Conservation (phyloP, 1,140 invertebrate species). For the Caenorhabditis inopinata region DNA sequence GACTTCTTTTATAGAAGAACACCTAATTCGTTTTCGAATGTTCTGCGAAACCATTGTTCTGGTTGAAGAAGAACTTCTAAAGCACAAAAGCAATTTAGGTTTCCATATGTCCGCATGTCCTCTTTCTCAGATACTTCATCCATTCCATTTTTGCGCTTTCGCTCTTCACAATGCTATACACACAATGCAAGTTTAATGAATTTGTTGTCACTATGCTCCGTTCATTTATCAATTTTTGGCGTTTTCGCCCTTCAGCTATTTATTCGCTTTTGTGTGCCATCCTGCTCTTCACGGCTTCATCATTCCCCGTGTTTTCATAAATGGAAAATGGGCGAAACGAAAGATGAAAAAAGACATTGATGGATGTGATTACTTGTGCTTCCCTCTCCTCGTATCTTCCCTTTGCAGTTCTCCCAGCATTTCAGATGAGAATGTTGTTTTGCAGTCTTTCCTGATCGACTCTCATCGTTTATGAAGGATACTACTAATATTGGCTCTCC, state of each 20-base stretch:
- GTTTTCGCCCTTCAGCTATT: not conserved
- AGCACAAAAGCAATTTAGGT: too few species aligned
- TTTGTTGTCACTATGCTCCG: not conserved
- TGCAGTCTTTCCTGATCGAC: not conserved
- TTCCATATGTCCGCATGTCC: too few species aligned
- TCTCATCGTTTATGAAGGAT: not conserved
- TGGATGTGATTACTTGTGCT: not conserved
- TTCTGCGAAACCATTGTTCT: too few species aligned
- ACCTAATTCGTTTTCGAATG: too few species aligned
- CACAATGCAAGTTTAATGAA: constrained; percentile 23
- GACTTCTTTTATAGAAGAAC: too few species aligned
- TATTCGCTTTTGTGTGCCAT: not conserved
- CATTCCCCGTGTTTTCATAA: not conserved
- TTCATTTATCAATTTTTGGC: not conserved
- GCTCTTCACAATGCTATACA: not conserved
- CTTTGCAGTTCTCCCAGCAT: too few species aligned
- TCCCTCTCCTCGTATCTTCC: not conserved
- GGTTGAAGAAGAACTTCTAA: too few species aligned
- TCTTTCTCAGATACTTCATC: too few species aligned
- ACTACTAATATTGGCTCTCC: not conserved
- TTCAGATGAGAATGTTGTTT: not conserved
- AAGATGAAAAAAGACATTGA: not conserved
- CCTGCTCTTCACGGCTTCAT: not conserved
- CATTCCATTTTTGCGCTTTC: too few species aligned
- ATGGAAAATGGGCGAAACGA: not conserved